These are phyloP conservation scores for Drosophila suzukii DNA, from an alignment of 1,140 invertebrate species.

Conservation along the genomic window DNA sequence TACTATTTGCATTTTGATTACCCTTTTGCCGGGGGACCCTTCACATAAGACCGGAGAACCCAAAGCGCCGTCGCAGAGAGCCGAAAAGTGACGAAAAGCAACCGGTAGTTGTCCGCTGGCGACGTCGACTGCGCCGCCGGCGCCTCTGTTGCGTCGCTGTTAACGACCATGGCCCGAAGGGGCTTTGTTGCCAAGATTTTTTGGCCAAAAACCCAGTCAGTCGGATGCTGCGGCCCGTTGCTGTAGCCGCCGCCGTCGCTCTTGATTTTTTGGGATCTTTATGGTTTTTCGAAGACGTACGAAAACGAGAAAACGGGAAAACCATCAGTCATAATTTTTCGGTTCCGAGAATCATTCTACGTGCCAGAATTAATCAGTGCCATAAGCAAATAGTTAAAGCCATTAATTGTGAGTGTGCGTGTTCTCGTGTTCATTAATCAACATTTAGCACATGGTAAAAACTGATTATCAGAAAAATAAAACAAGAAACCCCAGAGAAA, in stretches of 20 bases:
- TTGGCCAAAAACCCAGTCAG: constrained; percentile 62
- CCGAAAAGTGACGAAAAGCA: constrained; percentile 55
- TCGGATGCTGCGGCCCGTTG: constrained; percentile 75
- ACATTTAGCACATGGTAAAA: constrained; percentile 49
- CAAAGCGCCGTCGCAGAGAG: constrained; percentile 45
- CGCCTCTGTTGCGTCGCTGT: constrained; percentile 68
- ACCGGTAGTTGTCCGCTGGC: constrained; percentile 69
- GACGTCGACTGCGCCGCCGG: constrained; percentile 11
- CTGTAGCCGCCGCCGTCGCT: constrained; percentile 53
- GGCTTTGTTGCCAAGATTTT: constrained; percentile 35
- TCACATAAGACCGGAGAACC: background rate
- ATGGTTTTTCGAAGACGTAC: constrained; percentile 5
- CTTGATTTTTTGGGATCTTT: constrained; percentile 26
- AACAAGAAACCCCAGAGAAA: constrained; percentile 1
- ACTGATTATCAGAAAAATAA: constrained; percentile 15
- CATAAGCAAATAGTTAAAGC: constrained; percentile 19
- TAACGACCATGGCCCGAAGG: constrained; percentile 37
- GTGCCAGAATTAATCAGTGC: constrained; percentile 35
- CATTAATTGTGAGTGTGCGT: constrained; percentile 23
- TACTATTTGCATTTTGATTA: constrained; percentile 72
- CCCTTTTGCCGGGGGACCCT: constrained; percentile 20
- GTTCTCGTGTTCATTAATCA: constrained; percentile 25
- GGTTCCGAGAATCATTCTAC: constrained; percentile 23
- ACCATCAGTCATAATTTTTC: constrained; percentile 14
- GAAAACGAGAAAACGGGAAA: constrained; percentile 29